These are phyloP conservation scores for Pantherophis guttatus DNA, from an alignment of 2,113 vertebrate genomes.

Conservation along the genomic window DNA sequence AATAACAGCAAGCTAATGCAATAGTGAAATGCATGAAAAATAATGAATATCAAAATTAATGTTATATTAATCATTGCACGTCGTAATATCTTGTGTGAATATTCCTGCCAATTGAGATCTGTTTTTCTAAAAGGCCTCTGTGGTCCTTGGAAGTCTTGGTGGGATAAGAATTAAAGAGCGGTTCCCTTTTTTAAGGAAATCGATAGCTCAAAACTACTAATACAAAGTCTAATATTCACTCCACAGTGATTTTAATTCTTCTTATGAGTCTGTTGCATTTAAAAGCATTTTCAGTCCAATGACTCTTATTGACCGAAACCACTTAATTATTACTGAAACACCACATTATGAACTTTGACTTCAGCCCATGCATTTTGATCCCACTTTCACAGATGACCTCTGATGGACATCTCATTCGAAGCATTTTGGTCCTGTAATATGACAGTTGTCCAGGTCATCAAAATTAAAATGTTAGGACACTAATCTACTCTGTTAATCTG, in stretches of 20 bases:
- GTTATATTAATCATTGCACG: background rate
- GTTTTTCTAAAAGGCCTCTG: background rate
- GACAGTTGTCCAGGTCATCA: slow-evolving; percentile 71
- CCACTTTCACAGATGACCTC: slow-evolving; percentile 69
- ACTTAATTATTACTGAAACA: slow-evolving; percentile 74
- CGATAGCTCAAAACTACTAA: background rate
- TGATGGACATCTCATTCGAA: slow-evolving; percentile 73
- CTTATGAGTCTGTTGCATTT: slow-evolving; percentile 45
- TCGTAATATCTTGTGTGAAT: background rate
- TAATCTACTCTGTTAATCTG: slow-evolving; percentile 60
- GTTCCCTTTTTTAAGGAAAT: background rate
- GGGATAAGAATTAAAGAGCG: background rate
- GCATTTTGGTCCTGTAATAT: slow-evolving; percentile 62
- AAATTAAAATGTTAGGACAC: slow-evolving; percentile 61
- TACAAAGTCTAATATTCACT: background rate
- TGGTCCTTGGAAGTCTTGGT: background rate
- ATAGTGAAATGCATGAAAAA: background rate
- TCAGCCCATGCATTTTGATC: slow-evolving; percentile 61
- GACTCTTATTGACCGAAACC: slow-evolving; percentile 71
- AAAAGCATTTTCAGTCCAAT: slow-evolving; percentile 59
- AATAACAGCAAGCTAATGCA: background rate
- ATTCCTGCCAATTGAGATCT: background rate
- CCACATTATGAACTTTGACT: slow-evolving; percentile 63
- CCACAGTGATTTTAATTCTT: slow-evolving; percentile 36
- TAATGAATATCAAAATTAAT: background rate